phyloP scores from a whole-genome alignment of 2,797 vertebrate genomes.

The Ctenosaura bakeri region DNA sequence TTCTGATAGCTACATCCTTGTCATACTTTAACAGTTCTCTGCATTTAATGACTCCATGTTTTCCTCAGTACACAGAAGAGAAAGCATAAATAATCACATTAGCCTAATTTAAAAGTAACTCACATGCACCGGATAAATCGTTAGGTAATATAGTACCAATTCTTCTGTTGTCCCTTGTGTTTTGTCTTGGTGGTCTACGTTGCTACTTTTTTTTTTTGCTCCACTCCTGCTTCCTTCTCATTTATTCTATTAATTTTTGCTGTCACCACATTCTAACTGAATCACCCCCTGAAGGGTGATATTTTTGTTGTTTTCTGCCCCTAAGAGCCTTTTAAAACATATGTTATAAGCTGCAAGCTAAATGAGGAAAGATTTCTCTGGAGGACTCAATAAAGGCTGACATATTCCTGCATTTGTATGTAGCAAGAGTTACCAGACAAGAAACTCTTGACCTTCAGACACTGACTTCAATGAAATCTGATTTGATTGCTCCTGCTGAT shows the following conservation, averaged over 20 bases:
- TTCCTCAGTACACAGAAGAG: not conserved
- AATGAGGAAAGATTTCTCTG: constrained; percentile 50
- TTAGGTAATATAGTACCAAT: constrained; percentile 17
- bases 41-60: constrained; percentile 24
- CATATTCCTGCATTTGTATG: constrained; percentile 16
- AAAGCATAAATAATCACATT: constrained; percentile 9
- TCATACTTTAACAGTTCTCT: constrained; percentile 13
- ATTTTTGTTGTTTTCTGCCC: constrained; percentile 34
- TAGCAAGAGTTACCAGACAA: not conserved
- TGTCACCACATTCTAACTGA: constrained; percentile 43
- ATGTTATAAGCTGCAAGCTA: constrained; percentile 47
- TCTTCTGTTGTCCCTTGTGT: not conserved
- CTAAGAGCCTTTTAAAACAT: constrained; percentile 44
- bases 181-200: constrained; percentile 16
- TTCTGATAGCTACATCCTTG: too few relatives aligned
- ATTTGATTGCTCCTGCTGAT: not conserved
- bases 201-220: constrained; percentile 42
- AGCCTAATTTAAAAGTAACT: constrained; percentile 33
- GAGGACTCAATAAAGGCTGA: constrained; percentile 26
- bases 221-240: constrained; percentile 33
- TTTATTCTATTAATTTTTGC: constrained; percentile 59
- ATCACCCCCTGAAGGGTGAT: constrained; percentile 47
- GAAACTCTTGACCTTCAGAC: constrained; percentile 15
- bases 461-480: constrained; percentile 16
- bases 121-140: constrained; percentile 16